Evolutionary conservation across 2,113 vertebrate species (phyloP), one percentile per base, ranked within the genome.

Genomic region (Ceyx cyanopectus): DNA sequence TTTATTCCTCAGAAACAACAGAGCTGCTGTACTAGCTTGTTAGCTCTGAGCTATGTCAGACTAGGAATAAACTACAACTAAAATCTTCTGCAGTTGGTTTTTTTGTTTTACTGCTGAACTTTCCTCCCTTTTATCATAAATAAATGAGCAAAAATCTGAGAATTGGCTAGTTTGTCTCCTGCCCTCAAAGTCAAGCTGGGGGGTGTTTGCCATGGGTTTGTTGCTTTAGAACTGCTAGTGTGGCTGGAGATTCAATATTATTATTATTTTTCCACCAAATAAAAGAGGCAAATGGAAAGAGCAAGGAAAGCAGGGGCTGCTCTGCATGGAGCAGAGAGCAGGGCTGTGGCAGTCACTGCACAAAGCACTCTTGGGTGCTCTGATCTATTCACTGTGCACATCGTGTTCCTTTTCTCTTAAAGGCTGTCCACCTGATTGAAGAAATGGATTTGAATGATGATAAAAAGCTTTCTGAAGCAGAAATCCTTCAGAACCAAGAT

Each of bases 361-460:
- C 37, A 57, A 62, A 34, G n/a, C 15, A 2, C 70, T 65, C 24
- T 74, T 48, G 75, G 82, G 46, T 30, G 27, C 58, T 61, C 27
- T 1, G 23, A 30, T 74, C 54, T 50, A 20, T 58, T 85, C 62
- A 79, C 14, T 45, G 29, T 40, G 67, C 63, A 2, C 26, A 17
- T n/a, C 62, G 40, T 51, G 37, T 77, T 92, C 16, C 48, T 10
- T 90, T 91, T 95, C 85, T 72, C 96, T 88, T 95, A 48, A 80
- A 99, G 99, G 99, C 99, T 79, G 92, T 98, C 94, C 98, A 99
- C 87, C 98, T 99, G 20, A 98, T 99, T 62, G 98, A 98, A 87
- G 99, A 99, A 96, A 99, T 99, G 98, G 99, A 99, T 97, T 95
- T 97, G 21, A 97, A 99, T 87, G 98, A 92, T 30, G 98, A 99